These are phyloP conservation scores for Tragelaphus eurycerus DNA, from an alignment of 2,797 vertebrate genomes.

Conservation along the genomic window DNA sequence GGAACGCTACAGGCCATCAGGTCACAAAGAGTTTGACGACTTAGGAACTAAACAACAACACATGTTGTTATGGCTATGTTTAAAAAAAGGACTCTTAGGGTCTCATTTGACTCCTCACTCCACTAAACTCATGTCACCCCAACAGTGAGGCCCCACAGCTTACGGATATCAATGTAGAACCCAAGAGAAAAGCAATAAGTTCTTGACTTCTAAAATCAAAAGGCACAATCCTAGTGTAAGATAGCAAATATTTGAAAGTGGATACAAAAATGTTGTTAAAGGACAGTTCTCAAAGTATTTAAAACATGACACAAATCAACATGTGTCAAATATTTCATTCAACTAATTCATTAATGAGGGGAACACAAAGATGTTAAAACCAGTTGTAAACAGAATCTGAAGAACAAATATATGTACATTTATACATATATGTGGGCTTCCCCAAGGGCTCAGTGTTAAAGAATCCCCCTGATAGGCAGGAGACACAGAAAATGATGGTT, in stretches of 20 bases:
- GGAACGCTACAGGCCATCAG: rapidly evolving
- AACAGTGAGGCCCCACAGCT: neutral
- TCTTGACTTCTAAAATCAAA: neutral
- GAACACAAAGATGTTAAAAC: neutral
- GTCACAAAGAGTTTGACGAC: neutral
- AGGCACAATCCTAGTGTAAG: neutral
- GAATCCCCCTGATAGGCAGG: rapidly evolving
- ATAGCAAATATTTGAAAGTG: neutral
- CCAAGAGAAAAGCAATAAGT: neutral
- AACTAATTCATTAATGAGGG: neutral
- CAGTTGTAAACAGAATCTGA: neutral
- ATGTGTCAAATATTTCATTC: neutral
- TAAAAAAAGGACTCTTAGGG: neutral
- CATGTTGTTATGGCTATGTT: neutral
- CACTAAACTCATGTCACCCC: neutral
- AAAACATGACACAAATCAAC: neutral
- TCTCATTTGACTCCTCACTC: neutral
- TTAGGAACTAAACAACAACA: neutral
- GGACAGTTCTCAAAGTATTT: neutral
- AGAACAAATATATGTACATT: neutral
- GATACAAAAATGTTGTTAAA: neutral
- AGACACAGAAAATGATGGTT: neutral
- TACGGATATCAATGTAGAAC: neutral
- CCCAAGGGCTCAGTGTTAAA: neutral
- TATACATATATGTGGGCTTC: neutral